Conservation (phyloP, 2,113 vertebrate species). For the Hyla sarda region DNA sequence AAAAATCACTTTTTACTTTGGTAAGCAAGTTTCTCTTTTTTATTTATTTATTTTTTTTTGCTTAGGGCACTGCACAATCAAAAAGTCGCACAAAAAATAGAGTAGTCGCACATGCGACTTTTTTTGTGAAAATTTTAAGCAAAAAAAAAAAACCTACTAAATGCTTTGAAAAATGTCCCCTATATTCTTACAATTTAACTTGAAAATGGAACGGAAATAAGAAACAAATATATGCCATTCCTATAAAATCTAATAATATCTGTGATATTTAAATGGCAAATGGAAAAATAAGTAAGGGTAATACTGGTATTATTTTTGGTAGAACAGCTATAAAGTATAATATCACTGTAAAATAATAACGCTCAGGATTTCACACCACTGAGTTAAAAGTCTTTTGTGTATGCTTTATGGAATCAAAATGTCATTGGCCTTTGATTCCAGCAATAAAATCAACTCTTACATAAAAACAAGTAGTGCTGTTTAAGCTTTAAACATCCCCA, state of each 20-base stretch:
- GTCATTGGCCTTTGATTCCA: slow-evolving; percentile 65
- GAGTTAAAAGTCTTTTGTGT: slow-evolving; percentile 63
- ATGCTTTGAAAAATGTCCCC: neutral
- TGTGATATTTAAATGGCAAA: neutral
- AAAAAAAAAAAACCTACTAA: too few relatives aligned
- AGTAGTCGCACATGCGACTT: too few relatives aligned
- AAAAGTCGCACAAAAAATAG: too few relatives aligned
- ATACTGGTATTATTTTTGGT: neutral
- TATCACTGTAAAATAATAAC: slow-evolving; percentile 7
- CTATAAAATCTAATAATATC: neutral
- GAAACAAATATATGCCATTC: neutral
- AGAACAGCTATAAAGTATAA: neutral
- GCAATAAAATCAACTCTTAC: slow-evolving; percentile 70
- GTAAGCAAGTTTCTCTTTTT: too few relatives aligned
- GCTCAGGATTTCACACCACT: slow-evolving; percentile 62
- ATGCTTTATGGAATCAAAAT: slow-evolving; percentile 69
- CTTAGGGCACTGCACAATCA: too few relatives aligned
- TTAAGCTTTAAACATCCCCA: slow-evolving; percentile 69
- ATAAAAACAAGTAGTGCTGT: slow-evolving; percentile 68
- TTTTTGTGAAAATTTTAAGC: too few relatives aligned
- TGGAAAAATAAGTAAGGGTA: neutral
- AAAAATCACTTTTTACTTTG: too few relatives aligned
- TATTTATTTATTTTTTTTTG: too few relatives aligned
- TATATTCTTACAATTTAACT: neutral
- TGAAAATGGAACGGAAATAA: neutral